Evolutionary conservation across 1,140 invertebrate species (phyloP).

Genomic region (Dendrolimus punctatus): DNA sequence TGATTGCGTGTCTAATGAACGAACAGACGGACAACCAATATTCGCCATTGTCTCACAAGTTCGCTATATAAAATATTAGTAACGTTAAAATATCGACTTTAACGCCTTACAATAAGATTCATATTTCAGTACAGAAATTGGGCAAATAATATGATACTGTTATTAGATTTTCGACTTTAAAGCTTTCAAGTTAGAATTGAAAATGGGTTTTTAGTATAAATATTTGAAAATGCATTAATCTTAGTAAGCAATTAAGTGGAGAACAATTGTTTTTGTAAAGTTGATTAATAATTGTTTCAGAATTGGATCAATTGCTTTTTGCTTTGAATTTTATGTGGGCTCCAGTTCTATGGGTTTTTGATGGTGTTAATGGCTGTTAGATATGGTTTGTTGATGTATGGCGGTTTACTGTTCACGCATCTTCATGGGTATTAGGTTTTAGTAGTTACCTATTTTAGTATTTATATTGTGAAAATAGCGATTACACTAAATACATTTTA

Average conservation of each 20-base stretch:
- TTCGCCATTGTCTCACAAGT: constrained; percentile 2
- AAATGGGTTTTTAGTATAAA: too few species aligned
- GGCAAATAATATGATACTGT: too few species aligned
- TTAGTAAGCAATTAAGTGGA: constrained; percentile 5
- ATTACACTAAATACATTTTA: too few species aligned
- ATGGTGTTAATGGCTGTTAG: too few species aligned
- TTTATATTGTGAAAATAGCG: too few species aligned
- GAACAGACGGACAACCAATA: constrained; percentile 19
- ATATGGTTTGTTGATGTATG: too few species aligned
- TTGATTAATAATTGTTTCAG: constrained; percentile 5
- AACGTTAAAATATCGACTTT: not conserved
- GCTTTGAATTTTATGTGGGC: not conserved
- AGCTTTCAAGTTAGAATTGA: too few species aligned
- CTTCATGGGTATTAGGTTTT: too few species aligned
- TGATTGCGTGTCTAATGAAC: constrained; percentile 50
- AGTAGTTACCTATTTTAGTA: too few species aligned
- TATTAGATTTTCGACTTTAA: too few species aligned
- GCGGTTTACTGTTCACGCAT: too few species aligned
- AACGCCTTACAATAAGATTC: not conserved
- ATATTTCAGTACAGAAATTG: not conserved
- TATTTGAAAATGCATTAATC: constrained; percentile 6
- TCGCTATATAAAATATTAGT: constrained; percentile 2
- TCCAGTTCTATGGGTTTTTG: too few species aligned
- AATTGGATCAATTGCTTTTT: constrained; percentile 3
- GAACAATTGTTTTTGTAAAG: constrained; percentile 5